A percentile compares a stretch with the other conserved stretches of the same genome.
These are phyloP conservation scores for Amphipoea oculea DNA, from an alignment of 2,888 invertebrate genomes.

Conservation along the genomic window DNA sequence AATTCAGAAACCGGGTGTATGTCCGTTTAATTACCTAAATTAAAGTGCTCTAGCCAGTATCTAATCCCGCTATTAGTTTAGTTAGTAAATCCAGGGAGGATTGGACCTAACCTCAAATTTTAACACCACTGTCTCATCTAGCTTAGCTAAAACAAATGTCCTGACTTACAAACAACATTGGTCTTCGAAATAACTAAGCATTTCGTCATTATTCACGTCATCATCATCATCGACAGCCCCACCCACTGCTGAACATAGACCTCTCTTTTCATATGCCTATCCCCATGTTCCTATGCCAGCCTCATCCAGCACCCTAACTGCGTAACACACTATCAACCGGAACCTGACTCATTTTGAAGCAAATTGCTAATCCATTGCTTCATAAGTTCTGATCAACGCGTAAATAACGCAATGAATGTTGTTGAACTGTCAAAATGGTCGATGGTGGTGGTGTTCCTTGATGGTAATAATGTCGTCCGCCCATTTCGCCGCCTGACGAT, in stretches of 20 bases:
- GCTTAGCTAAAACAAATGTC: neutral
- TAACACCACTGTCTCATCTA: neutral
- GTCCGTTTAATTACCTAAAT: constrained; percentile 7
- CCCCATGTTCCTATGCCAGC: too few species aligned
- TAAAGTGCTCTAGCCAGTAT: neutral
- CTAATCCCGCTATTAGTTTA: neutral
- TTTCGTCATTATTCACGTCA: neutral
- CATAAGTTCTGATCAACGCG: too few species aligned
- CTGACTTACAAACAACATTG: neutral
- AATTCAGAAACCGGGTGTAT: too few species aligned
- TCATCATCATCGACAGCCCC: neutral
- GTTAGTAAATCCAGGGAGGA: neutral
- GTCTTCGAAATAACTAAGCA: neutral
- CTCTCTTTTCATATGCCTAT: too few species aligned
- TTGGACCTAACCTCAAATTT: neutral
- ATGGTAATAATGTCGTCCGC: too few species aligned
- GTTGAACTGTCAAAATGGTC: too few species aligned
- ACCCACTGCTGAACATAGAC: neutral
- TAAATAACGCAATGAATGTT: too few species aligned
- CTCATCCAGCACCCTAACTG: too few species aligned
- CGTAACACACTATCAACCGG: too few species aligned
- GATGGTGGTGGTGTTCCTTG: too few species aligned
- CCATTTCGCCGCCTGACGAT: neutral
- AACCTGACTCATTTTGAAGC: too few species aligned
- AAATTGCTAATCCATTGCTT: too few species aligned